These are phyloP conservation scores for Archaeoteleia sp. DNA, from an alignment of 2,888 invertebrate genomes.

Conservation along the genomic window DNA sequence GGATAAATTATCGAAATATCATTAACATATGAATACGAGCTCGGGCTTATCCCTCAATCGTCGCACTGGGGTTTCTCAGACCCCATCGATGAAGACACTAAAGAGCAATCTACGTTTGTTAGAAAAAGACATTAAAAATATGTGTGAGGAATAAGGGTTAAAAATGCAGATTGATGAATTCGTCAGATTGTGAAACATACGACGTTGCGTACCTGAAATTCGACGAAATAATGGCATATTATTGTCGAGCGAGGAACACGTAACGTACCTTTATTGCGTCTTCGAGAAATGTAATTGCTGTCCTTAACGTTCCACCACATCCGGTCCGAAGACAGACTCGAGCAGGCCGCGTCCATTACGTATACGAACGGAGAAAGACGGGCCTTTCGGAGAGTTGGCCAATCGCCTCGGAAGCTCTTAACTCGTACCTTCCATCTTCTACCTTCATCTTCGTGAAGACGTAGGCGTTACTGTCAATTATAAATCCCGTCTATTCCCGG, in stretches of 20 bases:
- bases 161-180: too few species aligned
- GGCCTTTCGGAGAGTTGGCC: slow-evolving; percentile 45
- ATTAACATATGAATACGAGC: too few species aligned
- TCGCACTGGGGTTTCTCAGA: too few species aligned
- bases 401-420: slow-evolving; percentile 53
- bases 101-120: too few species aligned
- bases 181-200: too few species aligned
- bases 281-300: slow-evolving; percentile 60
- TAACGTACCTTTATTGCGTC: slow-evolving; percentile 56
- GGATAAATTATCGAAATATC: too few species aligned
- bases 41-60: too few species aligned
- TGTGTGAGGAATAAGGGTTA: too few species aligned
- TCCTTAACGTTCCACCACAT: slow-evolving; percentile 62
- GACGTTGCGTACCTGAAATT: not conserved
- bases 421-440: slow-evolving; percentile 49
- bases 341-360: slow-evolving; percentile 56
- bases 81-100: too few species aligned
- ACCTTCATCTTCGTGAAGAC: slow-evolving; percentile 55
- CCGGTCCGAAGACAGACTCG: slow-evolving; percentile 56
- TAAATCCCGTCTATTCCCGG: slow-evolving; percentile 66
- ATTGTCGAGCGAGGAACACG: slow-evolving; percentile 32
- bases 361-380: slow-evolving; percentile 45
- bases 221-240: slow-evolving; percentile 28
- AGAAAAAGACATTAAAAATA: too few species aligned
- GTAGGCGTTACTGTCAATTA: slow-evolving; percentile 67